A percentile compares a stretch with the other conserved stretches of the same genome.
phyloP scores from a whole-genome alignment of 1,140 invertebrate genomes.

The Sipha flava region DNA sequence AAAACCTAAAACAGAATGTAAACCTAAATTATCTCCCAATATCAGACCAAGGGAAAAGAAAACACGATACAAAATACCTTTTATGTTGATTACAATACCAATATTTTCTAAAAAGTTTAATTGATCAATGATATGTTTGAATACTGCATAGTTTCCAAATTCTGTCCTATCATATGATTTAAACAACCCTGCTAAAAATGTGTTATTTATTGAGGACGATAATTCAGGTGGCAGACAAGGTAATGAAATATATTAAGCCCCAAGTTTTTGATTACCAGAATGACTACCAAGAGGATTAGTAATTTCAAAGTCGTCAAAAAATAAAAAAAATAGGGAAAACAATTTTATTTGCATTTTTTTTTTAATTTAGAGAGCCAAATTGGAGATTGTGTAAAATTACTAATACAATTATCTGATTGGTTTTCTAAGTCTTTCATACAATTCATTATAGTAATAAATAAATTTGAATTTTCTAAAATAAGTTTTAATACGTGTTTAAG shows the following conservation, averaged over 20 bases:
- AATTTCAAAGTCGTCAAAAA: constrained; percentile 36
- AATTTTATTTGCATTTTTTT: neutral
- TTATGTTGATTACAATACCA: neutral
- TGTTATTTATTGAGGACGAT: constrained; percentile 34
- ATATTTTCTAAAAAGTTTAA: neutral
- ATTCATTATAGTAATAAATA: constrained; percentile 23
- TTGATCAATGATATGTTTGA: too few species aligned
- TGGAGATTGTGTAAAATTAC: constrained; percentile 16
- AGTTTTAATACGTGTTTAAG: constrained; percentile 31
- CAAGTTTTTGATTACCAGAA: constrained; percentile 35
- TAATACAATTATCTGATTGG: neutral
- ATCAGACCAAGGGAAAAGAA: constrained; percentile 34
- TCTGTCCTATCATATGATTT: constrained; percentile 34
- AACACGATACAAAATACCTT: neutral
- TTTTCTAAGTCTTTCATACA: constrained; percentile 24
- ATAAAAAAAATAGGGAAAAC: constrained; percentile 32
- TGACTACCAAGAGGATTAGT: constrained; percentile 35
- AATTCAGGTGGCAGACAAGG: constrained; percentile 35
- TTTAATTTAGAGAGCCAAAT: constrained; percentile 23
- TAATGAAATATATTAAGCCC: constrained; percentile 33
- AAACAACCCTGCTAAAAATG: constrained; percentile 36
- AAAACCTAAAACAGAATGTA: constrained; percentile 36
- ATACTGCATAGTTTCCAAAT: constrained; percentile 32
- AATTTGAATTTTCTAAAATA: constrained; percentile 33
- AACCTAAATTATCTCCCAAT: constrained; percentile 36